phyloP scores from a whole-genome alignment of 1,140 invertebrate genomes.

The Leptopilina boulardi region DNA sequence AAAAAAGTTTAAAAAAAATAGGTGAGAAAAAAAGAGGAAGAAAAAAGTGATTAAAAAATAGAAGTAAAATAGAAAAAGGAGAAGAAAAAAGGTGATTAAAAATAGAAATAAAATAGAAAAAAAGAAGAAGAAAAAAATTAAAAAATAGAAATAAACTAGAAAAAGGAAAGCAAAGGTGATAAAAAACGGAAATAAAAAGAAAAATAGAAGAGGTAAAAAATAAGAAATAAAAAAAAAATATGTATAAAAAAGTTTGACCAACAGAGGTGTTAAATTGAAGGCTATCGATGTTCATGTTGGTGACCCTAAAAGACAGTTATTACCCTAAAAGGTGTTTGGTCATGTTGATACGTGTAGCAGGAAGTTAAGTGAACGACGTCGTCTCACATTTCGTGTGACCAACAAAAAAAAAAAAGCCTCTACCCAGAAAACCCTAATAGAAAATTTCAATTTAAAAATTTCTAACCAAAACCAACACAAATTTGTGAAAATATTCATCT shows the following conservation, averaged over 20 bases:
- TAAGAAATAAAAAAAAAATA: background rate
- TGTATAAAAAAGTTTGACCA: background rate
- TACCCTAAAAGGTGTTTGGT: slow-evolving; percentile 21
- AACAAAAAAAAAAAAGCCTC: background rate
- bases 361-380: background rate
- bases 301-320: slow-evolving; percentile 32
- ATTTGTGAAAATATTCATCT: no score
- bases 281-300: slow-evolving; percentile 39
- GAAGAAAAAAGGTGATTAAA: background rate
- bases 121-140: slow-evolving; percentile 23
- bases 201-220: background rate
- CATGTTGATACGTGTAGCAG: background rate
- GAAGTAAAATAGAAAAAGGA: background rate
- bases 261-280: slow-evolving; percentile 41
- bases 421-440: no score
- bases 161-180: background rate
- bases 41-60: background rate
- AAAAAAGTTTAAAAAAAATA: background rate
- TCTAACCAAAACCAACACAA: no score
- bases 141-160: background rate
- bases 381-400: background rate
- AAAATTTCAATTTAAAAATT: no score
- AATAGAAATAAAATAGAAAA: background rate
- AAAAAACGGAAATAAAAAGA: slow-evolving; percentile 19
- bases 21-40: background rate